These are phyloP conservation scores for Cremastobaeus sp. DNA, from an alignment of 2,888 invertebrate genomes.

Conservation along the genomic window DNA sequence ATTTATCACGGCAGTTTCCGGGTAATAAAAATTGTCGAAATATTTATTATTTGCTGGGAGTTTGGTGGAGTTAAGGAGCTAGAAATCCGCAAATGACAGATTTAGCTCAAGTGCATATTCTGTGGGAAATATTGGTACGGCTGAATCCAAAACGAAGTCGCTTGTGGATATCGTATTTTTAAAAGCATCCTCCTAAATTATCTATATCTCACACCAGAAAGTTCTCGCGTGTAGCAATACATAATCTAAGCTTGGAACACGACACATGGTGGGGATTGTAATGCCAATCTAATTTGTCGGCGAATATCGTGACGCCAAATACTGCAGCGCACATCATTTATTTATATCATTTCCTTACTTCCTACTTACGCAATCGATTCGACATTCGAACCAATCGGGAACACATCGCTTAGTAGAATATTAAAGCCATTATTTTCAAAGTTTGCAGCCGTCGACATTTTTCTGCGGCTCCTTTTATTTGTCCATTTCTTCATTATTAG, in stretches of 20 bases:
- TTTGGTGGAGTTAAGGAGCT: no score
- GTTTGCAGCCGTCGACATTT: slow-evolving; percentile 14
- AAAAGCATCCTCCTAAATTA: slow-evolving; percentile 9
- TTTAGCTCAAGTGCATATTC: no score
- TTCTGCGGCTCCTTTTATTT: slow-evolving; percentile 6
- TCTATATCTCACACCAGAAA: slow-evolving; percentile 17
- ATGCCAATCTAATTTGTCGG: slow-evolving; percentile 59
- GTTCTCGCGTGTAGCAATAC: slow-evolving; percentile 33
- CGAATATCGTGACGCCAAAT: slow-evolving; percentile 58
- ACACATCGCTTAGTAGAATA: slow-evolving; percentile 7
- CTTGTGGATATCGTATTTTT: slow-evolving; percentile 12
- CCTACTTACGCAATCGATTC: slow-evolving; percentile 30
- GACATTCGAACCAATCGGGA: slow-evolving; percentile 18
- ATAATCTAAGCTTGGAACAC: slow-evolving; percentile 45
- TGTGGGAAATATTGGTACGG: no score
- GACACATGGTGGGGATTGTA: slow-evolving; percentile 29
- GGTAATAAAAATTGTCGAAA: slow-evolving; percentile 8
- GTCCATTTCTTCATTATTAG: slow-evolving; percentile 6
- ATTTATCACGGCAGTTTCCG: slow-evolving; percentile 21
- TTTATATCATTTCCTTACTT: slow-evolving; percentile 45
- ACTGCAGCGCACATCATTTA: slow-evolving; percentile 40
- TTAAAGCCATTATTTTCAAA: slow-evolving; percentile 22
- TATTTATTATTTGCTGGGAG: no score
- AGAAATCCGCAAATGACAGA: no score
- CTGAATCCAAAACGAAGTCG: no score